A percentile compares a stretch with the other conserved stretches of the same genome.
Conservation (phyloP, 2,797 vertebrate genomes). For the Tapirus indicus region DNA sequence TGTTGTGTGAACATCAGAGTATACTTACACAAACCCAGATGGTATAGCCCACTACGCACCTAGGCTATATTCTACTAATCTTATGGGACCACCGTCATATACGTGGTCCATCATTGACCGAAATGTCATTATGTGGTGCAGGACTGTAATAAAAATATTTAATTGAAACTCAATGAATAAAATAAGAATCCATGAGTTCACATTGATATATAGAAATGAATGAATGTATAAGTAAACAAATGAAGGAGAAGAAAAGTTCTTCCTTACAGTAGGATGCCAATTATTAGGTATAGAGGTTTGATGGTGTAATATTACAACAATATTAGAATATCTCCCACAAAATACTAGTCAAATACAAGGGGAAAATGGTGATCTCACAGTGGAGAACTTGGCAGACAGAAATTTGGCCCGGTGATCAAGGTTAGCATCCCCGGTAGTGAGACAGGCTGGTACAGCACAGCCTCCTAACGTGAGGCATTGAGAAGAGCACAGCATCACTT, state of each 20-base stretch:
- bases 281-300: not conserved
- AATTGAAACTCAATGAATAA: conserved; percentile 3
- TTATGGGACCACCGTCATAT: no score
- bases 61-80: no score
- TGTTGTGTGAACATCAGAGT: no score
- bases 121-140: no score
- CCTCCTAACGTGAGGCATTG: not conserved
- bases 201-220: not conserved
- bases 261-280: not conserved
- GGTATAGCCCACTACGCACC: no score
- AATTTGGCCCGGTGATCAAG: not conserved
- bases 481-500: not conserved
- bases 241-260: not conserved
- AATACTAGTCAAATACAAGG: not conserved
- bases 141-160: not conserved
- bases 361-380: not conserved
- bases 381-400: not conserved
- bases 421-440: not conserved
- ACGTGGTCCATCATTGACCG: no score
- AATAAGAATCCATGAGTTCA: not conserved
- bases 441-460: not conserved
- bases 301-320: not conserved
- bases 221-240: not conserved
- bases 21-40: no score
- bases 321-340: not conserved